phyloP scores from a whole-genome alignment of 2,888 invertebrate genomes.

The Agrilus mali region DNA sequence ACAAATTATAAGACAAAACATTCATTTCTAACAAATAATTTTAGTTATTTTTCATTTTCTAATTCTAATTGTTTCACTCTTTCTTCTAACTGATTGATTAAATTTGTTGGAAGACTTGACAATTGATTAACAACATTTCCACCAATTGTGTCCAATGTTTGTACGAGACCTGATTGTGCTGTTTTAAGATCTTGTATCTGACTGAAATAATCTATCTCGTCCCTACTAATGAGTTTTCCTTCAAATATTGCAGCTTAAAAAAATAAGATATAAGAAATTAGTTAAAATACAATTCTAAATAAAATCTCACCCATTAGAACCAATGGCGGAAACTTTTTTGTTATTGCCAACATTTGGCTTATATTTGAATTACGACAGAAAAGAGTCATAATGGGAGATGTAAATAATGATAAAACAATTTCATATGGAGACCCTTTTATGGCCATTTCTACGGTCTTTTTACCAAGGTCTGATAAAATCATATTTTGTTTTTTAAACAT shows the following conservation, averaged over 20 bases:
- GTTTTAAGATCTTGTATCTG: conserved; percentile 50
- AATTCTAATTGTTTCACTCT: conserved; percentile 34
- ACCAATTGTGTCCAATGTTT: conserved; percentile 53
- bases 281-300: background rate
- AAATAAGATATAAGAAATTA: background rate
- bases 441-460: conserved; percentile 51
- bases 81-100: conserved; percentile 54
- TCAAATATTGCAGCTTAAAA: conserved; percentile 60
- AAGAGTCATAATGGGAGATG: conserved; percentile 50
- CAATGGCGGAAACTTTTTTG: conserved; percentile 59
- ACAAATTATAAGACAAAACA: too few species aligned
- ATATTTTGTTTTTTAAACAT: conserved; percentile 53
- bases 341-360: conserved; percentile 46
- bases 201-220: conserved; percentile 55
- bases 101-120: conserved; percentile 51
- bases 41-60: too few species aligned
- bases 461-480: conserved; percentile 54
- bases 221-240: conserved; percentile 51
- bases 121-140: conserved; percentile 51
- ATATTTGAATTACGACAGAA: conserved; percentile 58
- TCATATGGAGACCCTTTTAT: conserved; percentile 56
- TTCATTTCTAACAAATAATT: too few species aligned
- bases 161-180: conserved; percentile 55
- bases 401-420: conserved; percentile 48
- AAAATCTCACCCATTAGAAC: conserved; percentile 48